These are phyloP conservation scores for Galerucella pusilla DNA, from an alignment of 2,888 invertebrate species.

Conservation along the genomic window DNA sequence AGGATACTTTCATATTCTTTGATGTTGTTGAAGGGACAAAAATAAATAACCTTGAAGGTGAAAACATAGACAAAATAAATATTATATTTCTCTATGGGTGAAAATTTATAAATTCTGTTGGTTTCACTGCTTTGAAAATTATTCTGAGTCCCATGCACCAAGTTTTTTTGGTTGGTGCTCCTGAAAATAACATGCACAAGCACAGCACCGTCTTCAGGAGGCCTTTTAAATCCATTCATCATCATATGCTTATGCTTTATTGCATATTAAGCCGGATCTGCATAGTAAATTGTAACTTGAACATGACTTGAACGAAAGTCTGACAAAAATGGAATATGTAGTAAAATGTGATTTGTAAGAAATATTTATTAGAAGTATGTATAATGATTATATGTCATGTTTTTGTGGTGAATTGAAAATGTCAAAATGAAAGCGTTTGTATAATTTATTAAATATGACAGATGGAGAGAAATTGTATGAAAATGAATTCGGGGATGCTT, in stretches of 20 bases:
- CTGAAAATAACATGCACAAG: neutral
- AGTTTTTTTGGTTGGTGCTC: neutral
- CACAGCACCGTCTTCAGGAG: neutral
- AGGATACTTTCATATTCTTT: no score
- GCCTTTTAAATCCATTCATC: neutral
- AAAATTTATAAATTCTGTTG: no score
- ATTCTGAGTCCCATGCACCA: no score
- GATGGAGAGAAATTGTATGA: constrained; percentile 48
- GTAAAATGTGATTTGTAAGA: neutral
- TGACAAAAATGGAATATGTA: neutral
- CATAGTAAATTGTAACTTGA: neutral
- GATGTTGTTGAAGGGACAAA: no score
- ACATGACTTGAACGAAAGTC: neutral
- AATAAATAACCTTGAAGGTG: no score
- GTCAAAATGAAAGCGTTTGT: constrained; percentile 31
- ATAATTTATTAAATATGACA: constrained; percentile 50
- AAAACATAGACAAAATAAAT: no score
- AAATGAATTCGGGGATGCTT: constrained; percentile 60
- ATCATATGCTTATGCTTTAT: neutral
- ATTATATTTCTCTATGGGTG: no score
- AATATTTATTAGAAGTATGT: neutral
- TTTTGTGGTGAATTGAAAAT: constrained; percentile 18
- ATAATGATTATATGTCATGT: neutral
- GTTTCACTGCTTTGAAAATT: no score
- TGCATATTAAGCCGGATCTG: neutral